Evolutionary conservation across 2,797 vertebrate genomes (phyloP), one percentile per base, ranked within the genome.

Genomic region (Aulostomus chinensis): DNA sequence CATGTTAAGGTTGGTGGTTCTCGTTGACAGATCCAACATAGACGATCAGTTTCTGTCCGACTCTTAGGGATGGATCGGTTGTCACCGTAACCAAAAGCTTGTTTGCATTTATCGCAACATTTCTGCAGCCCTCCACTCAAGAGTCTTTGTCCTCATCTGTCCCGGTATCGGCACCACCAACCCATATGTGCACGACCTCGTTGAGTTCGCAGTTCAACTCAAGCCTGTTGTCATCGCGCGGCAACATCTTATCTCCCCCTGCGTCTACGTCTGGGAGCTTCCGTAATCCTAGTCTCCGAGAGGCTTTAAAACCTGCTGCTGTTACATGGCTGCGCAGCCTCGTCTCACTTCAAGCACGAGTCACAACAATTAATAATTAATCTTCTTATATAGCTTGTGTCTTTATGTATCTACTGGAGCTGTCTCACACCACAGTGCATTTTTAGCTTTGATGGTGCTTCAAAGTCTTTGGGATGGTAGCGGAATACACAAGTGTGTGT

Each of bases 301-400:
- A 58, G 6, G 8, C 25, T 61, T 55, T 13, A n/a, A 29, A 75
- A 47, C 58, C 45, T 42, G 25, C 67, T 64, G 49, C 52, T 57
- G 34, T 52, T 45, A 62, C 75, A 54, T 47, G 36, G 49, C 55
- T 72, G 30, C 30, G 60, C 63, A 58, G 51, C 53, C 20, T 29
- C 9, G 42, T 32, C 28, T 64, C 24, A 29, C 61, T 58, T 67
- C 30, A 46, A 53, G 55, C 57, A 32, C 22, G 39, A 22, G 12
- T 17, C 34, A 32, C 40, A 51, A 24, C 41, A 20, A 22, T 80
- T 63, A 68, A 76, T 77, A 69, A 76, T 77, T 66, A 21, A 78
- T 63, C 31, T 11, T 15, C 20, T 35, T 46, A 17, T 55, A 39
- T 31, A 45, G 56, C 65, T 46, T 35, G 28, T 68, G 66, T 72